phyloP scores from a whole-genome alignment of 2,113 vertebrate species.

The Herpailurus yagouaroundi region DNA sequence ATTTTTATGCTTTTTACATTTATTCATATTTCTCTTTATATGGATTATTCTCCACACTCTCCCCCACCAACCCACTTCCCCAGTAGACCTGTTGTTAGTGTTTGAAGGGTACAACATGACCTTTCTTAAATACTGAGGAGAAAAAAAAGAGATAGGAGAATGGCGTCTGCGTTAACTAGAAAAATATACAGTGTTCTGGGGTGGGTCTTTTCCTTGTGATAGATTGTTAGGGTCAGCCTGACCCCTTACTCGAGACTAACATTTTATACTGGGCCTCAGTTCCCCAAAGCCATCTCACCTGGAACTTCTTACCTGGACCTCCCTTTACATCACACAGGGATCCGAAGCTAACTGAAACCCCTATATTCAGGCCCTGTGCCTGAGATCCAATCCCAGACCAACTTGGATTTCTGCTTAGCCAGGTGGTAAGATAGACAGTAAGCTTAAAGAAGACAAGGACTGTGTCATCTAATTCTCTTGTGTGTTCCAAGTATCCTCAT shows the following conservation, averaged over 20 bases:
- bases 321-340: background rate
- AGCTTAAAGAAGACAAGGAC: background rate
- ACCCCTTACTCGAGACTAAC: background rate
- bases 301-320: background rate
- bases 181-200: background rate
- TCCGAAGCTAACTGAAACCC: background rate
- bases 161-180: background rate
- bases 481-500: background rate
- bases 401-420: background rate
- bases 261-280: background rate
- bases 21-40: constrained; percentile 14
- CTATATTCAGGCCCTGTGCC: too few relatives aligned
- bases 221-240: background rate
- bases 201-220: background rate
- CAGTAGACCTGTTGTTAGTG: background rate
- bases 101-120: background rate
- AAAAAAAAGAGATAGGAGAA: background rate
- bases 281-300: background rate
- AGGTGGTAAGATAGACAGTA: background rate
- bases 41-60: background rate
- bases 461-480: background rate
- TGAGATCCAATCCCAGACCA: background rate
- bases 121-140: constrained; percentile 9
- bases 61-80: background rate
- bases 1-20: constrained; percentile 24